Conservation (phyloP, 2,888 invertebrate species). For the Crocallis elinguaria region DNA sequence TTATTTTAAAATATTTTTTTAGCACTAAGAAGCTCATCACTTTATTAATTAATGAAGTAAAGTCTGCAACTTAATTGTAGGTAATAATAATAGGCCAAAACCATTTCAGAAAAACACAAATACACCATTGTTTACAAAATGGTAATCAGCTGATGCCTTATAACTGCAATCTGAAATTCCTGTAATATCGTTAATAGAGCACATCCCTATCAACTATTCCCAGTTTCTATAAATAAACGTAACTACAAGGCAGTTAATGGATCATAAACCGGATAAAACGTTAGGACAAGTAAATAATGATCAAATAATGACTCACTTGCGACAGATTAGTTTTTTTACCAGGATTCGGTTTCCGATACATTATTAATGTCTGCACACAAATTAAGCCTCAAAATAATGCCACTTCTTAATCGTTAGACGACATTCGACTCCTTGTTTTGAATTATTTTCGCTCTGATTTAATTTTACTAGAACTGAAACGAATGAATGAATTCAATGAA, state of each 20-base stretch:
- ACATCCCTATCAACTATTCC: conserved; percentile 22
- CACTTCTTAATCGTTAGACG: background rate
- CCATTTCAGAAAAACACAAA: too few relatives aligned
- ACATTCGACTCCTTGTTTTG: background rate
- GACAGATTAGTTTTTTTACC: conserved; percentile 72
- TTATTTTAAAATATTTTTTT: too few relatives aligned
- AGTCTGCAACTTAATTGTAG: too few relatives aligned
- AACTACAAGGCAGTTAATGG: conserved; percentile 21
- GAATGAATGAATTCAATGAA: too few relatives aligned
- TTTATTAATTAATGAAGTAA: too few relatives aligned
- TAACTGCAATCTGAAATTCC: conserved; percentile 2
- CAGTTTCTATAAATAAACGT: conserved; percentile 42
- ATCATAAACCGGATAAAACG: conserved; percentile 40
- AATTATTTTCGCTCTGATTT: too few relatives aligned
- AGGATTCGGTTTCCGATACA: conserved; percentile 67
- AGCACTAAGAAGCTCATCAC: too few relatives aligned
- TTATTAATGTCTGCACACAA: conserved; percentile 40
- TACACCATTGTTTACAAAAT: conserved; percentile 55
- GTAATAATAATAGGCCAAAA: too few relatives aligned
- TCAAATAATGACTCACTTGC: conserved; percentile 77
- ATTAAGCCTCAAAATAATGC: background rate
- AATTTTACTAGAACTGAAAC: too few relatives aligned
- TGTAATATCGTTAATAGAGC: conserved; percentile 8
- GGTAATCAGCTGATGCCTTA: conserved; percentile 49
- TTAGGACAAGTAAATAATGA: conserved; percentile 56